Base-by-base conservation (phyloP, 1,140 invertebrate genomes). In the Papilio machaon region DNA sequence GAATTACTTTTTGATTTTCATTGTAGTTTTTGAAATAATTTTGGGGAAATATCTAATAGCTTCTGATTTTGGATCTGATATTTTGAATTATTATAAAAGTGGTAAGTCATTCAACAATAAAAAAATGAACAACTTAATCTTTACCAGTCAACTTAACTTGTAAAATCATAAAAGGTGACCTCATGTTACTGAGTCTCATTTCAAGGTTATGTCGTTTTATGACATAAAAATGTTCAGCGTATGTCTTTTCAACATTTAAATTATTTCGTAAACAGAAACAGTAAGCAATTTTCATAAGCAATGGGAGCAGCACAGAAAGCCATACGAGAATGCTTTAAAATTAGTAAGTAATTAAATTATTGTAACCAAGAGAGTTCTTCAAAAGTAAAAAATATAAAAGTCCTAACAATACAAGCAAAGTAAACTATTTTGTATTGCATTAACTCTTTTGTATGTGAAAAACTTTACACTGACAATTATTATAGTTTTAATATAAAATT, bases 241-340 rank as follows among this genome's bases (percentile, higher is more conserved):
- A 23, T 23, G 8, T 60, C 7, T 43, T 60, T 60, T 60, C 8
- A 58, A 19, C 30, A 82, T 64, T 70, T n/a, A 60, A 73, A 60
- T 54, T 49, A 82, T 67, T 80, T 78, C 79, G 17, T 86, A 88
- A 76, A 54, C 79, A 91, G 89, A 87, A 38, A 80, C 78, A 23
- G 84, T 88, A 13, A 77, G 73, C 17, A 38, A 38, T 13, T 87
- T 89, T 79, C 83, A 88, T 79, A 81, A 82, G 9, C 80, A 83
- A 73, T 92, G 90, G 90, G 84, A 88, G 58, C 74, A 80, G 17
- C 77, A 87, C 19, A 85, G 85, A 76, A 85, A 79, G 49, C 83
- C 87, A 43, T 86, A 87, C 35, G 90, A 91, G 81, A 87, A 87
- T 64, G 85, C 90, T 38, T 79, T 92, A 60, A 54, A 76, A 30